Evolutionary conservation across 1,140 invertebrate genomes (phyloP).

Genomic region (Sarcophaga peregrina): DNA sequence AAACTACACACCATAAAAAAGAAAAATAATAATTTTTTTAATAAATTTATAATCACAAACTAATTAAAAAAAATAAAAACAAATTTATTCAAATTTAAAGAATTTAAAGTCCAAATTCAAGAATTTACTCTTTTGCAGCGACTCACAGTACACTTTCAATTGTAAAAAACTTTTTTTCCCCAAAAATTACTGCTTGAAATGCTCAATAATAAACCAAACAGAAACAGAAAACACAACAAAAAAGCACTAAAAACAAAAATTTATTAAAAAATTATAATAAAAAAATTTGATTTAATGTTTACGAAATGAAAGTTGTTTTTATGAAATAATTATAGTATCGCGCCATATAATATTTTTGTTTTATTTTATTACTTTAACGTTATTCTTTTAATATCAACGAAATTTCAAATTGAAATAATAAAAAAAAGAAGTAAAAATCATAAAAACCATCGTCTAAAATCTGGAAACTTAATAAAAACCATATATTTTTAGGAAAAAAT

Average conservation of each 20-base stretch:
- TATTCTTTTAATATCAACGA: constrained; percentile 13
- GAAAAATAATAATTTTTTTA: too few relatives aligned
- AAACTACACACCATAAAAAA: too few relatives aligned
- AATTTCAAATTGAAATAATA: neutral
- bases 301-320: neutral
- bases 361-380: constrained; percentile 7
- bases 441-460: neutral
- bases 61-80: neutral
- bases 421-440: constrained; percentile 11
- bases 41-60: too few relatives aligned
- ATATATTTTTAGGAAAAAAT: neutral
- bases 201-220: constrained; percentile 2
- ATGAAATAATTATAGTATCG: neutral
- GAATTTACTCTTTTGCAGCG: constrained; percentile 46
- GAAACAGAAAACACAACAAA: neutral
- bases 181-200: constrained; percentile 18
- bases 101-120: constrained; percentile 45
- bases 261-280: neutral
- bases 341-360: neutral
- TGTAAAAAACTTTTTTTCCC: constrained; percentile 35
- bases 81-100: constrained; percentile 15
- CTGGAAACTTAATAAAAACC: neutral
- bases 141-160: constrained; percentile 45
- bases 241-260: neutral
- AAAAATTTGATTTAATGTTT: neutral